Evolutionary conservation across 2,797 vertebrate species (phyloP).

Genomic region (Novumbra hubbsi): DNA sequence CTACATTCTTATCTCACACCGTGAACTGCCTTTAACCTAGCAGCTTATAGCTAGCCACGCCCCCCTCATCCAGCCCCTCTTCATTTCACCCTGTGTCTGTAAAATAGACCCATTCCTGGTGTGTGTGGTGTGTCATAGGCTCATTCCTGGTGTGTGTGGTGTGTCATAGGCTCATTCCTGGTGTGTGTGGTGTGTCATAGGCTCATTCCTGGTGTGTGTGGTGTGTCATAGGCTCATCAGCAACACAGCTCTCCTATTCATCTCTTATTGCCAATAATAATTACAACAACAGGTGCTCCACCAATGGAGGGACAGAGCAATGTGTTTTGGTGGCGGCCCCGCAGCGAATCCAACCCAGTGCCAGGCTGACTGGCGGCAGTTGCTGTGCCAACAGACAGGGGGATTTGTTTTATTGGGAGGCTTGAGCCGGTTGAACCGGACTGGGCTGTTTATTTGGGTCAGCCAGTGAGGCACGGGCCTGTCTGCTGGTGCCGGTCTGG

Average conservation of each 20-base stretch:
- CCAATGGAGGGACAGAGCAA: background rate
- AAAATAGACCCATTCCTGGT: background rate
- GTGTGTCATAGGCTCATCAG: background rate
- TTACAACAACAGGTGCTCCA: background rate
- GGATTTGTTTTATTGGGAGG: slow-evolving; percentile 31
- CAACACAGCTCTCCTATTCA: background rate
- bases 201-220: too few relatives aligned
- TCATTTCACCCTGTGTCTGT: background rate
- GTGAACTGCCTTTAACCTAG: background rate
- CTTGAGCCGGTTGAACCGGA: slow-evolving; percentile 5
- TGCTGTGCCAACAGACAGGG: background rate
- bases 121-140: background rate
- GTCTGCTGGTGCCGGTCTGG: background rate
- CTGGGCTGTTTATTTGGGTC: slow-evolving; percentile 64
- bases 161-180: too few relatives aligned
- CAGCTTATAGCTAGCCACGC: background rate
- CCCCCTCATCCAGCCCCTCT: background rate
- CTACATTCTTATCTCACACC: background rate
- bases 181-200: background rate
- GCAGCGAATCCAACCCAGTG: background rate
- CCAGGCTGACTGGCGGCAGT: background rate
- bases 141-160: too few relatives aligned
- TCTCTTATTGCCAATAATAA: background rate
- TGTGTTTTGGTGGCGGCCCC: background rate
- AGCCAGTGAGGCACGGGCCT: slow-evolving; percentile 30